Base-by-base conservation (phyloP, 2,888 invertebrate species). In the Apodemia zela region DNA sequence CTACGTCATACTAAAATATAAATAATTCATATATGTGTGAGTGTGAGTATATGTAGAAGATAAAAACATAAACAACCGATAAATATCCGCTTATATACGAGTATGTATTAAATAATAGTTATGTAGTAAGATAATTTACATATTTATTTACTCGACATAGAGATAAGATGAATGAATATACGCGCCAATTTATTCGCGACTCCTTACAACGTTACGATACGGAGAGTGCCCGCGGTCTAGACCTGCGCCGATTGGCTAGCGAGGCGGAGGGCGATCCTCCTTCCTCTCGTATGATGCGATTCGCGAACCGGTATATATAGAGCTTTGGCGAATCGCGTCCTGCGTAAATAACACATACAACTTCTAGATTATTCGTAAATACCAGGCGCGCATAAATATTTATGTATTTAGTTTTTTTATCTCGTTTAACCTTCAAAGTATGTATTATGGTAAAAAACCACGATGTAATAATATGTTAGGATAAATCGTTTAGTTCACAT, bases 231-330 rank as follows among this genome's bases (percentile, higher is more conserved):
- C 73, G 73, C 72, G 66, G 80, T 75, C 78, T 80, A 79, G 78
- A 79, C 80, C 75, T 78, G 71, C 76, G 79, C 77, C 77, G 70
- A 90, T 90, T 91, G 90, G 90, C 78, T 74, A 75, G 70, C 75
- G 74, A 73, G 74, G 75, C 79, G 82, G 89, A 90, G 90, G 90
- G 88, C 88, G 86, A 88, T 88, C 89, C 90, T 90, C 89, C 86
- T 77, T 85, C 84, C 89, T 90, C 90, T 90, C 88, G 81, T 73
- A 77, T 87, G 83, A 87, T 84, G 73, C 81, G 85, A 89, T 89
- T 89, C 87, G 89, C 89, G 82, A 86, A 84, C 80, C 71, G 76
- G 75, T 75, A 80, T 78, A 78, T 72, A 76, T 76, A 72, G 66
- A 74, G 71, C 72, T 69, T 69, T 79, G 74, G 82, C 84, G 82